Conservation (phyloP, 2,888 invertebrate species). For the Apodemia hepburni region DNA sequence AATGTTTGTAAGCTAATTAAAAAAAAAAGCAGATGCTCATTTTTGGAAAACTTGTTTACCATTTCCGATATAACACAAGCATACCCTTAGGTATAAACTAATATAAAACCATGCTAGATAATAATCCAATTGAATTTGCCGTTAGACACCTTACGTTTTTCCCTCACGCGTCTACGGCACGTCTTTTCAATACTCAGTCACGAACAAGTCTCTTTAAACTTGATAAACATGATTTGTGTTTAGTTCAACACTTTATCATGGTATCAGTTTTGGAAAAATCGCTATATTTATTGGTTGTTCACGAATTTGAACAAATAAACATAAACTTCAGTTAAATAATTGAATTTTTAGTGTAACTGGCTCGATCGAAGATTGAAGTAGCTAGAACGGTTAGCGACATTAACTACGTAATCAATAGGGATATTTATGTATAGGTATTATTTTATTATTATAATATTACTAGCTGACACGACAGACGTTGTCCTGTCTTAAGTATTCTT, state of each 20-base stretch:
- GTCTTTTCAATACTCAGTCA: constrained; percentile 10
- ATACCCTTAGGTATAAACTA: background rate
- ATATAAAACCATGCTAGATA: constrained; percentile 2
- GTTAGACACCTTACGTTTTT: constrained; percentile 6
- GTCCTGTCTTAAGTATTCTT: no score
- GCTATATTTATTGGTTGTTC: constrained; percentile 1
- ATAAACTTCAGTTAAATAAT: background rate
- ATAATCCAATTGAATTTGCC: constrained; percentile 19
- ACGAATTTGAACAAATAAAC: background rate
- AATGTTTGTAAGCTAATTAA: no score
- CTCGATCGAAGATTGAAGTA: no score
- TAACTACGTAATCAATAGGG: no score
- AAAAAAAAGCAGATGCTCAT: constrained; percentile 27
- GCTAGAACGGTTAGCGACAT: no score
- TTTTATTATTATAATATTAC: no score
- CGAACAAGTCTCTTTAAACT: constrained; percentile 9
- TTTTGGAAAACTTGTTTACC: background rate
- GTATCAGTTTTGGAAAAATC: constrained; percentile 6
- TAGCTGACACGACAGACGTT: no score
- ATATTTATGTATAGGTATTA: no score
- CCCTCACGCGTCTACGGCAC: constrained; percentile 5
- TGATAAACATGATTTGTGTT: constrained; percentile 18
- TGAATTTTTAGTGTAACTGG: no score
- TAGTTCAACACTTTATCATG: constrained; percentile 4
- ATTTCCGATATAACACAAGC: background rate